Evolutionary conservation across 2,888 invertebrate genomes (phyloP), one percentile per base, ranked within the genome.

Genomic region (Diplolepis rosae): DNA sequence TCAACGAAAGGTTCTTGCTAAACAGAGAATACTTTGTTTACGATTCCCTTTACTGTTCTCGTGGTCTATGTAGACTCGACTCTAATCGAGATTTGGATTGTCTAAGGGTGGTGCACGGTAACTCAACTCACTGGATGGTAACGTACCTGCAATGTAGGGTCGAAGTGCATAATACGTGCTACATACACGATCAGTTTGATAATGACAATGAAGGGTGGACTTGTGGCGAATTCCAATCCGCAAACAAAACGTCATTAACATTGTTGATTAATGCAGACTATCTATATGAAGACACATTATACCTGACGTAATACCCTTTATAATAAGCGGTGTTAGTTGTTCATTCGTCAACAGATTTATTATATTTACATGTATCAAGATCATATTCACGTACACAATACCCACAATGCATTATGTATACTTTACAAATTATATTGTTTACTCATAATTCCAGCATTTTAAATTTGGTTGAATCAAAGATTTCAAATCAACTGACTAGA

Each of bases 201-300:
- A 22, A 61, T 61, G 61, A 61, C 61, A 61, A 61, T 61, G 61
- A 61, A 61, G 61, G 61, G 39, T 61, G 61, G 61, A 61, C 61
- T 61, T 61, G 61, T 39, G 61, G 61, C 9, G 61, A 24, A 61
- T 61, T 61, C 39, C 61, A 24, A 61, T 35, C 61, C 39, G 35
- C 61, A 39, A 61, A 61, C 61, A 61, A 39, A 61, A 61, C 61
- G 61, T 61, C 61, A 61, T 61, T 39, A 61, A 61, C 61, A 61
- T 61, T 61, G 61, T 61, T 61, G 61, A 61, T 61, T 61, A 61
- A 61, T 61, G 61, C 39, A 61, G 61, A 61, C 61, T 61, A 61
- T 56, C 56, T 56, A 35, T n/a, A n/a, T 39, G 61, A 61, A 39
- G 35, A 61, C n/a, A 24, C 61, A 61, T 61, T 61, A 39, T 61